Evolutionary conservation across 2,797 vertebrate species (phyloP).

Genomic region (Phalanger gymnotis): DNA sequence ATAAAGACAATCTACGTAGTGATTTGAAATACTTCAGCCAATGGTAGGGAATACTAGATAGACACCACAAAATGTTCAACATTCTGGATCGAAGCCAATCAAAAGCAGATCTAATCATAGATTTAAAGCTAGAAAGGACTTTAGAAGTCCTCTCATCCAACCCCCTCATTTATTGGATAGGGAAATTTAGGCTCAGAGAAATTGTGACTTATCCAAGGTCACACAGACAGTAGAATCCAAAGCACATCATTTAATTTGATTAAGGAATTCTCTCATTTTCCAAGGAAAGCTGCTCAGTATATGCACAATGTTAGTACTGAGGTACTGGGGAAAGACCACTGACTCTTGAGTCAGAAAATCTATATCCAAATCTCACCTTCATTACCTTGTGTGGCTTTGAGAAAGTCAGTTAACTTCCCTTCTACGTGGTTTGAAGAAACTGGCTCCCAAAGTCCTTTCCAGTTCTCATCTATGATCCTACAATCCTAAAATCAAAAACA

Average conservation of each 20-base stretch:
- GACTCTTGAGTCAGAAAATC: background rate
- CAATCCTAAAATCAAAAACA: background rate
- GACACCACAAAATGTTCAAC: background rate
- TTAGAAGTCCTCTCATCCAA: no score
- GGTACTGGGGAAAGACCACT: background rate
- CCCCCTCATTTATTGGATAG: background rate
- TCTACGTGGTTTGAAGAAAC: background rate
- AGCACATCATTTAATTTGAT: background rate
- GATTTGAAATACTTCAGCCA: background rate
- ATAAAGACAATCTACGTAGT: background rate
- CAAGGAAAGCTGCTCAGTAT: background rate
- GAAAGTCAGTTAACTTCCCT: background rate
- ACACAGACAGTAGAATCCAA: background rate
- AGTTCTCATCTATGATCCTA: background rate
- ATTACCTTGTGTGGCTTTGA: background rate
- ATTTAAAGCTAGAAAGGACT: background rate
- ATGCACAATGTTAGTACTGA: background rate
- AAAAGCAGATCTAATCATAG: background rate
- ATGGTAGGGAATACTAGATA: background rate
- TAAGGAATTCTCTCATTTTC: background rate
- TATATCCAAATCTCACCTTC: background rate
- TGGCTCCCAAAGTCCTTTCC: background rate
- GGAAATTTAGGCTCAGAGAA: background rate
- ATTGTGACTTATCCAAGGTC: background rate
- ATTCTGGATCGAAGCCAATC: background rate